Percentiles rank a stretch among this genome's conserved stretches.
phyloP scores from a whole-genome alignment of 2,888 invertebrate species.

The Rotaria macrura region DNA sequence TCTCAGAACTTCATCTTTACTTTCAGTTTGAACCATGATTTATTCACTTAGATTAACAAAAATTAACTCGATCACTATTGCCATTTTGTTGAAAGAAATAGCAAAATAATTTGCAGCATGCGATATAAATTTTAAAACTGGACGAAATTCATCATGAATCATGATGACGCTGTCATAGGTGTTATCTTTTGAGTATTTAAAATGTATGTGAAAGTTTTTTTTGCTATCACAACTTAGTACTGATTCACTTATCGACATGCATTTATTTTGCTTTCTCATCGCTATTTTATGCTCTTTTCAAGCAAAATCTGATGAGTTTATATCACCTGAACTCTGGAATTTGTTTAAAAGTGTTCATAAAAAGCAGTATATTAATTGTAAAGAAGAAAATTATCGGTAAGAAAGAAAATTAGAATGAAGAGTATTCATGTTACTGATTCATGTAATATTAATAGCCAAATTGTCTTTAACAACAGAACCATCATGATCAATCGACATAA shows the following conservation, averaged over 20 bases:
- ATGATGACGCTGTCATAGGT: not conserved
- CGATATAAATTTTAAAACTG: not conserved
- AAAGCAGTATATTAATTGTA: not conserved
- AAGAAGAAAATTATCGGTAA: slow-evolving; percentile 8
- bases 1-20: not conserved
- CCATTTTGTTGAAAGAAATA: not conserved
- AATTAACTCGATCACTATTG: not conserved
- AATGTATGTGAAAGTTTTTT: not conserved
- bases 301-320: not conserved
- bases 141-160: not conserved
- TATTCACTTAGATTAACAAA: not conserved
- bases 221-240: not conserved
- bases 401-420: not conserved
- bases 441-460: not conserved
- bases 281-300: not conserved
- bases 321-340: not conserved
- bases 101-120: not conserved
- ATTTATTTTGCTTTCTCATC: not conserved
- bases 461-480: not conserved
- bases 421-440: not conserved
- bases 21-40: not conserved
- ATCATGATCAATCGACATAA: slow-evolving; percentile 37
- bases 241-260: not conserved
- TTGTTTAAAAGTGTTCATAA: not conserved
- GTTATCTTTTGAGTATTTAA: not conserved